Conservation (phyloP, 1,140 invertebrate species). For the Calliphora vicina region DNA sequence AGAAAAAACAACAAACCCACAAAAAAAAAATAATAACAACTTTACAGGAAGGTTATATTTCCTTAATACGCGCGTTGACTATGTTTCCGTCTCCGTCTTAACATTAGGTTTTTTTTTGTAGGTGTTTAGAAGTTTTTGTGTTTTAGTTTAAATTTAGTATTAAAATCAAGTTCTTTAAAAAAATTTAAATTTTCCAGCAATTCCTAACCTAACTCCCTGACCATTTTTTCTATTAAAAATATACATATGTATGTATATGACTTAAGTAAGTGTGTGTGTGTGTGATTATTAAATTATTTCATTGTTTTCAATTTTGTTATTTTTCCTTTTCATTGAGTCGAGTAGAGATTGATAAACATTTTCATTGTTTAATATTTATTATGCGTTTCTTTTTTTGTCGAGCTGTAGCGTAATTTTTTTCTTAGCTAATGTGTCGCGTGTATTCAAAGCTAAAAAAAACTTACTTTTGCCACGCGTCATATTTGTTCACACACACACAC, state of each 20-base stretch:
- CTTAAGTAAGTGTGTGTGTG: too few relatives aligned
- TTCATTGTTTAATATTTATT: not conserved
- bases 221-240: too few relatives aligned
- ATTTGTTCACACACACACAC: not conserved
- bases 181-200: not conserved
- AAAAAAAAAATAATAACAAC: too few relatives aligned
- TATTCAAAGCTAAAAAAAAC: not conserved
- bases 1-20: not conserved
- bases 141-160: not conserved
- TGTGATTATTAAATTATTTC: not conserved
- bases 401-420: too few relatives aligned
- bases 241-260: too few relatives aligned
- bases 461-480: slow-evolving; percentile 10
- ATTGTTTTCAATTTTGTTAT: not conserved
- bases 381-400: not conserved
- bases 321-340: not conserved
- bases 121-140: not conserved
- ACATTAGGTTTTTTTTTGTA: not conserved
- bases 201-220: too few relatives aligned
- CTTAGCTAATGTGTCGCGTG: not conserved
- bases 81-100: slow-evolving; percentile 25
- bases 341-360: slow-evolving; percentile 14
- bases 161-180: not conserved
- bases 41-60: slow-evolving; percentile 39
- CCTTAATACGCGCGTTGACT: slow-evolving; percentile 22